phyloP scores from a whole-genome alignment of 2,113 vertebrate genomes.

The Antidorcas marsupialis region DNA sequence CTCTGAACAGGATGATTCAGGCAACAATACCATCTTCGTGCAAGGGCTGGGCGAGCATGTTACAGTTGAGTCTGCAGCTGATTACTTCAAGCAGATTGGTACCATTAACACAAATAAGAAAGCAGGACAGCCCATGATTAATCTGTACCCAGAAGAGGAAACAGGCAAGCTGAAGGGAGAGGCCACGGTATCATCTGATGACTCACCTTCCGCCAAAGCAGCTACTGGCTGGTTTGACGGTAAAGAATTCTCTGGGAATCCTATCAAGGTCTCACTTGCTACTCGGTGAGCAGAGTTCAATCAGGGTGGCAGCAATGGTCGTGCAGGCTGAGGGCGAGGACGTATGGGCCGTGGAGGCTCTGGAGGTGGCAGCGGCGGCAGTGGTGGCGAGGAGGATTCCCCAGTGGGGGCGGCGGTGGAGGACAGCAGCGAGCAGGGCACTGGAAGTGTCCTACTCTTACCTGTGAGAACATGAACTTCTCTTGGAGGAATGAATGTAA shows the following conservation, averaged over 20 bases:
- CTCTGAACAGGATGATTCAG: too few relatives aligned
- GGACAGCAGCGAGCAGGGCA: slow-evolving; percentile 90
- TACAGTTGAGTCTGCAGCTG: too few relatives aligned
- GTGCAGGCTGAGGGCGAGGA: slow-evolving; percentile 85
- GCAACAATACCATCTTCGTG: too few relatives aligned
- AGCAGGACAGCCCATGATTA: slow-evolving; percentile 94
- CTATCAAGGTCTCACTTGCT: slow-evolving; percentile 91
- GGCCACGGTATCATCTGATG: slow-evolving; percentile 92
- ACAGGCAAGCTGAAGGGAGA: slow-evolving; percentile 93
- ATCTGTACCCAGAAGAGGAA: slow-evolving; percentile 92
- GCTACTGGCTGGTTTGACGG: slow-evolving; percentile 95
- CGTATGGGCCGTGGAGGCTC: slow-evolving; percentile 89
- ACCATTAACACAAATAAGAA: slow-evolving; percentile 85
- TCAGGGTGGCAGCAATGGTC: slow-evolving; percentile 82
- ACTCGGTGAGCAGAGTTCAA: slow-evolving; percentile 90
- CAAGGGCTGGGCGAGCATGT: too few relatives aligned
- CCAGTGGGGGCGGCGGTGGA: slow-evolving; percentile 79
- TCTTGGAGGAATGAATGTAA: slow-evolving; percentile 94
- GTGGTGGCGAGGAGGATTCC: slow-evolving; percentile 77
- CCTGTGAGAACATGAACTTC: slow-evolving; percentile 92
- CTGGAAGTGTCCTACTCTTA: slow-evolving; percentile 90
- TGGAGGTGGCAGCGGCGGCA: slow-evolving; percentile 81
- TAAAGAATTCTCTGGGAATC: slow-evolving; percentile 91
- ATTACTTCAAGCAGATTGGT: too few relatives aligned
- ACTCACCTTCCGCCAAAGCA: slow-evolving; percentile 92